Conservation (phyloP, 2,888 invertebrate species). For the Panopea generosa region DNA sequence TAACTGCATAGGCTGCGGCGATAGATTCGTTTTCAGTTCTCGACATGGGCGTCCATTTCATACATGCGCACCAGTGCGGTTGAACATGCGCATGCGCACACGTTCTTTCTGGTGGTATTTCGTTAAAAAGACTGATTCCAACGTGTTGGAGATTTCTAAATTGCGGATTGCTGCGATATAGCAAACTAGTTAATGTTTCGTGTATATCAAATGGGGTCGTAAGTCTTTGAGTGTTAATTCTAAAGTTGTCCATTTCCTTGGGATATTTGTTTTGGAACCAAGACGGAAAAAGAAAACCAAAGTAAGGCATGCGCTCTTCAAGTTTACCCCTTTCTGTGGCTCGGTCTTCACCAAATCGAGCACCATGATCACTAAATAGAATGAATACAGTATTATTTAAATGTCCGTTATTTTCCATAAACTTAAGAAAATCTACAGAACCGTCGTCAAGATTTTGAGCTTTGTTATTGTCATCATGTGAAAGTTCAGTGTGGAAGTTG, state of each 20-base stretch:
- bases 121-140: conserved; percentile 81
- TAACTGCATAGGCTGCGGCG: conserved; percentile 86
- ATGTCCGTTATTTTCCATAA: conserved; percentile 87
- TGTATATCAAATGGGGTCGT: conserved; percentile 96
- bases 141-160: conserved; percentile 36
- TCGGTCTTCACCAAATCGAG: conserved; percentile 91
- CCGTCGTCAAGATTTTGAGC: conserved; percentile 92
- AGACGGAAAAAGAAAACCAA: conserved; percentile 91
- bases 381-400: conserved; percentile 93
- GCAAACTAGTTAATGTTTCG: conserved; percentile 90
- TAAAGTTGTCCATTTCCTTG: conserved; percentile 87
- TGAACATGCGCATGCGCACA: conserved; percentile 96
- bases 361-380: conserved; percentile 96
- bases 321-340: conserved; percentile 95
- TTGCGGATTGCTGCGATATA: conserved; percentile 84
- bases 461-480: conserved; percentile 93
- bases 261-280: conserved; percentile 89
- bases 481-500: conserved; percentile 94
- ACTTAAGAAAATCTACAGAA: conserved; percentile 87
- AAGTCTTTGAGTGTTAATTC: conserved; percentile 89
- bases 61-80: conserved; percentile 98
- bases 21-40: conserved; percentile 86
- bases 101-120: conserved; percentile 89
- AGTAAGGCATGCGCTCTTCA: conserved; percentile 95
- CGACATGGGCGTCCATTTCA: conserved; percentile 91